Evolutionary conservation across 2,888 invertebrate genomes (phyloP).

Genomic region (Euplexia lucipara): DNA sequence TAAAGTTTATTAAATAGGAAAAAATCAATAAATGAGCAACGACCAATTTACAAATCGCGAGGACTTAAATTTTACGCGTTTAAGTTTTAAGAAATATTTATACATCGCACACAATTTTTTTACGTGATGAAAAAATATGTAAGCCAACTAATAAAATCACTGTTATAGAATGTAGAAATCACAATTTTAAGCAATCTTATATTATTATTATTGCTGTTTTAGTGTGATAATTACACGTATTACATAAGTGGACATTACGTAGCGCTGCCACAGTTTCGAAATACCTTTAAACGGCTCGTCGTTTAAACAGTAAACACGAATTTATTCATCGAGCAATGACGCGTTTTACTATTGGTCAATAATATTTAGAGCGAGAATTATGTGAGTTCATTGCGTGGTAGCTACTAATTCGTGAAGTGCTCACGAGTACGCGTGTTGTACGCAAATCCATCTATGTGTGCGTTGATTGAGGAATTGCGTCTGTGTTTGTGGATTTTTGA

Average conservation of each 20-base stretch:
- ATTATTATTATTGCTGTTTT: conserved; percentile 22
- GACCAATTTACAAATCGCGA: too few species aligned
- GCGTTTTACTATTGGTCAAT: conserved; percentile 59
- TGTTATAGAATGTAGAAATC: background rate
- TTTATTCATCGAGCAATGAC: conserved; percentile 60
- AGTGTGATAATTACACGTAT: conserved; percentile 31
- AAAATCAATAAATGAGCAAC: too few species aligned
- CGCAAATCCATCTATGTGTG: conserved; percentile 63
- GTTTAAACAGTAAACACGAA: conserved; percentile 54
- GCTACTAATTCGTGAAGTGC: conserved; percentile 54
- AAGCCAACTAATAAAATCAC: background rate
- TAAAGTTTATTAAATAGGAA: too few species aligned
- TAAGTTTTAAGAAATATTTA: too few species aligned
- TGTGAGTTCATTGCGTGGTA: conserved; percentile 67
- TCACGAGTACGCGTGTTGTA: conserved; percentile 57
- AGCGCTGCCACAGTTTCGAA: conserved; percentile 49
- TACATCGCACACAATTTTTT: too few species aligned
- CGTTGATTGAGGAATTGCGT: conserved; percentile 74
- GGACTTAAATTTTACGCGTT: too few species aligned
- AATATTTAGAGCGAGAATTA: conserved; percentile 66
- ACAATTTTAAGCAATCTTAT: background rate
- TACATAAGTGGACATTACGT: conserved; percentile 48
- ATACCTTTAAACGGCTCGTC: conserved; percentile 44
- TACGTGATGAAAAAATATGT: background rate
- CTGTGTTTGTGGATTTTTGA: conserved; percentile 79